Conservation (phyloP, 2,888 invertebrate species). For the Unio pictorum region DNA sequence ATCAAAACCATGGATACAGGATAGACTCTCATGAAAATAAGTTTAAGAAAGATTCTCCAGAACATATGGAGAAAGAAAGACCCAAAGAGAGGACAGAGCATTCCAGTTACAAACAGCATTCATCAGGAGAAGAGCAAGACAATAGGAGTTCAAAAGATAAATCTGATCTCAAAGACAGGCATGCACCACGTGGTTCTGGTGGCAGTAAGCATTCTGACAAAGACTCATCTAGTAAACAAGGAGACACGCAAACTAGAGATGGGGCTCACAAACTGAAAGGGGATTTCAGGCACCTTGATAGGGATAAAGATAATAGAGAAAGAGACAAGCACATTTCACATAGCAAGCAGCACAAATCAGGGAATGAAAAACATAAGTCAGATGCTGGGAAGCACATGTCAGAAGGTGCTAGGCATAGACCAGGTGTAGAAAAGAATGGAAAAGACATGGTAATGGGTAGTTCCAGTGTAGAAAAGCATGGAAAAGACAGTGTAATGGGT, state of each 20-base stretch:
- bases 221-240: neutral
- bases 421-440: neutral
- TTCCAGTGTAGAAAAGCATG: neutral
- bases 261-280: constrained; percentile 1
- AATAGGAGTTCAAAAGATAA: neutral
- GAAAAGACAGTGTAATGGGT: neutral
- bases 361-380: neutral
- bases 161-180: neutral
- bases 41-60: too few species aligned
- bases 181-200: too few species aligned
- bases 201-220: too few species aligned
- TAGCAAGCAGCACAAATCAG: neutral
- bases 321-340: neutral
- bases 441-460: neutral
- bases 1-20: too few species aligned
- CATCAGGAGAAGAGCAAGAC: neutral
- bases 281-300: constrained; percentile 1
- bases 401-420: neutral
- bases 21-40: too few species aligned
- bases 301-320: constrained; percentile 2
- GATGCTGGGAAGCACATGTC: neutral
- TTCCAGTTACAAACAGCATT: too few species aligned
- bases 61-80: too few species aligned
- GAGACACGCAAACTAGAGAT: neutral
- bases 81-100: too few species aligned